phyloP scores from a whole-genome alignment of 2,113 vertebrate species.

The Myxocyprinus asiaticus region DNA sequence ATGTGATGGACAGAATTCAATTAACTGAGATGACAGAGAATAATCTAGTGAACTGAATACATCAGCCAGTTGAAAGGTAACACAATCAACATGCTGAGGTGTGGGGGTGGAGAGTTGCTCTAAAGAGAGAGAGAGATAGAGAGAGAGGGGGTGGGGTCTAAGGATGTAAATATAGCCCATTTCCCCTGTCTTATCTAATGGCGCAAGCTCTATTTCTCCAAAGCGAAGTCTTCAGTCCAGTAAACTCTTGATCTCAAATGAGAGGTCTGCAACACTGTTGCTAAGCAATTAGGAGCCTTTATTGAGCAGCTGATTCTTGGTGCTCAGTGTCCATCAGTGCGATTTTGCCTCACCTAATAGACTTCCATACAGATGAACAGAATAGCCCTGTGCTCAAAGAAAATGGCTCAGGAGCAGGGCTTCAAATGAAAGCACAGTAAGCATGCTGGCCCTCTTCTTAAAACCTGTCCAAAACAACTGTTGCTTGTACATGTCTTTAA shows the following conservation, averaged over 20 bases:
- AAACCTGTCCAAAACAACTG: constrained; percentile 61
- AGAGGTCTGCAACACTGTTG: constrained; percentile 91
- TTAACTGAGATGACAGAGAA: constrained; percentile 99
- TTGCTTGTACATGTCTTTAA: constrained; percentile 53
- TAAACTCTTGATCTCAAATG: constrained; percentile 91
- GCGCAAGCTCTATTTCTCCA: constrained; percentile 97
- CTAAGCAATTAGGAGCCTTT: constrained; percentile 95
- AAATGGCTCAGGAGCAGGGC: too few relatives aligned
- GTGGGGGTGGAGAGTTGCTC: constrained; percentile 63
- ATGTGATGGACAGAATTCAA: constrained; percentile 98
- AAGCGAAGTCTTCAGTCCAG: constrained; percentile 89
- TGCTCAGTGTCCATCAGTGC: constrained; percentile 80
- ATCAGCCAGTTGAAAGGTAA: constrained; percentile 97
- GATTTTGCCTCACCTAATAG: constrained; percentile 68
- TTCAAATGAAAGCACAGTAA: constrained; percentile 40
- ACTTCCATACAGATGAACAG: constrained; percentile 76
- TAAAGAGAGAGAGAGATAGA: background rate
- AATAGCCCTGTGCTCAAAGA: constrained; percentile 63
- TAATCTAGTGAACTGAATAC: constrained; percentile 94
- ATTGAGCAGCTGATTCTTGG: constrained; percentile 83
- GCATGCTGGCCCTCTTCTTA: background rate
- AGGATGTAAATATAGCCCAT: constrained; percentile 89
- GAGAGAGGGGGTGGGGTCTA: constrained; percentile 52
- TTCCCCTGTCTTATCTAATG: constrained; percentile 98
- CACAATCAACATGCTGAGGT: constrained; percentile 85